Evolutionary conservation across 1,140 invertebrate genomes (phyloP).

Genomic region (Pogonus chalceus): DNA sequence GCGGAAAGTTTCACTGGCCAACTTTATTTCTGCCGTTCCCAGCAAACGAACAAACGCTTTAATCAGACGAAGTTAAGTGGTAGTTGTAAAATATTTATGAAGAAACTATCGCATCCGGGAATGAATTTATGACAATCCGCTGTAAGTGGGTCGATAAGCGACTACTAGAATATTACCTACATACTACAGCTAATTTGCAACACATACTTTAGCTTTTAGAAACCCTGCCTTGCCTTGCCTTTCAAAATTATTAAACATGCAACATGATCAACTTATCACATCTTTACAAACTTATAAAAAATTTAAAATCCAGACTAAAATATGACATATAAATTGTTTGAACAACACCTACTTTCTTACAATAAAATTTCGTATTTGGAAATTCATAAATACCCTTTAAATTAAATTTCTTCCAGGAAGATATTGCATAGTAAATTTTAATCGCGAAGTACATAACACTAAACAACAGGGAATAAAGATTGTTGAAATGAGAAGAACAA

Average conservation of each 20-base stretch:
- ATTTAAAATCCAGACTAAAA: no score
- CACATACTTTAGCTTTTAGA: no score
- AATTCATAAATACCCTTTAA: no score
- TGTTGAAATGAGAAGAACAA: background rate
- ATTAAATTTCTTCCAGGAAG: background rate
- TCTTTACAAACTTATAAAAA: no score
- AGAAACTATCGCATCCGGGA: constrained; percentile 2
- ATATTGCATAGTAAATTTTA: background rate
- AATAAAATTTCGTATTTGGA: no score
- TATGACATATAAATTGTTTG: no score
- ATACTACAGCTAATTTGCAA: no score
- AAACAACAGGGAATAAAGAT: background rate
- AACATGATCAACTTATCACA: no score
- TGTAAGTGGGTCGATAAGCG: background rate
- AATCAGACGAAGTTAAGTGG: constrained; percentile 1
- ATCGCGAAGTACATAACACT: background rate
- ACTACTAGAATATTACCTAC: background rate
- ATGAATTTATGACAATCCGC: background rate
- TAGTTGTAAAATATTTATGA: background rate
- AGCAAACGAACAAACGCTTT: background rate
- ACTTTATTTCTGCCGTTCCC: background rate
- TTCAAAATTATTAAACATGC: no score
- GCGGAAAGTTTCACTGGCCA: background rate
- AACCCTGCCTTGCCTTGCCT: no score
- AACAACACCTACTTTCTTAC: no score